These are phyloP conservation scores for Pteronura brasiliensis DNA, from an alignment of 2,113 vertebrate genomes.

Conservation along the genomic window DNA sequence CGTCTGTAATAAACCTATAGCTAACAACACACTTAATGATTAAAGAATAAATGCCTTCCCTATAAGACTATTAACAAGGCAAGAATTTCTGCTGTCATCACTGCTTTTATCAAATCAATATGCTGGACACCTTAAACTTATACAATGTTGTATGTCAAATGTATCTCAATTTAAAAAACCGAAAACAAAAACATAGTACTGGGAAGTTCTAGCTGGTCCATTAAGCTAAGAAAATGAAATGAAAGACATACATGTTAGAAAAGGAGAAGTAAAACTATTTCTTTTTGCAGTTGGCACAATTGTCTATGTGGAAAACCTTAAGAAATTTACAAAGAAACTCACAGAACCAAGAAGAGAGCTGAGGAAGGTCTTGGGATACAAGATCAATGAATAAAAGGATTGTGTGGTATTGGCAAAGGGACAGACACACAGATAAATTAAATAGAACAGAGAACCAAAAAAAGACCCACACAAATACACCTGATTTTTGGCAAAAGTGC, in stretches of 20 bases:
- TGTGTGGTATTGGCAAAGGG: not conserved
- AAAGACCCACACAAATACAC: not conserved
- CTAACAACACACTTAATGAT: not conserved
- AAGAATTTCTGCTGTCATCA: not conserved
- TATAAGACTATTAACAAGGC: not conserved
- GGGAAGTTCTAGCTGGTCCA: not conserved
- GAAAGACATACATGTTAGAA: not conserved
- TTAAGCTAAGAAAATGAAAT: not conserved
- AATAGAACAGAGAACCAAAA: not conserved
- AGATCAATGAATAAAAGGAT: not conserved
- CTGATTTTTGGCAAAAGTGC: constrained; percentile 1
- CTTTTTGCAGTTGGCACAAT: not conserved
- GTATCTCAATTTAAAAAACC: not conserved
- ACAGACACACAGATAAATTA: not conserved
- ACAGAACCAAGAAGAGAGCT: not conserved
- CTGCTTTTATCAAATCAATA: not conserved
- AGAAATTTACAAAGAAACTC: not conserved
- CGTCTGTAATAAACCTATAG: not conserved
- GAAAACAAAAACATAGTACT: not conserved
- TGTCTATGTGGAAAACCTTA: not conserved
- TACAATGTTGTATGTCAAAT: not conserved
- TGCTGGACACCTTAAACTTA: not conserved
- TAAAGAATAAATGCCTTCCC: not conserved
- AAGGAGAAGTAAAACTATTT: not conserved
- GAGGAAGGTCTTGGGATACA: not conserved